phyloP scores from a whole-genome alignment of 2,797 vertebrate species.

The Anableps anableps region DNA sequence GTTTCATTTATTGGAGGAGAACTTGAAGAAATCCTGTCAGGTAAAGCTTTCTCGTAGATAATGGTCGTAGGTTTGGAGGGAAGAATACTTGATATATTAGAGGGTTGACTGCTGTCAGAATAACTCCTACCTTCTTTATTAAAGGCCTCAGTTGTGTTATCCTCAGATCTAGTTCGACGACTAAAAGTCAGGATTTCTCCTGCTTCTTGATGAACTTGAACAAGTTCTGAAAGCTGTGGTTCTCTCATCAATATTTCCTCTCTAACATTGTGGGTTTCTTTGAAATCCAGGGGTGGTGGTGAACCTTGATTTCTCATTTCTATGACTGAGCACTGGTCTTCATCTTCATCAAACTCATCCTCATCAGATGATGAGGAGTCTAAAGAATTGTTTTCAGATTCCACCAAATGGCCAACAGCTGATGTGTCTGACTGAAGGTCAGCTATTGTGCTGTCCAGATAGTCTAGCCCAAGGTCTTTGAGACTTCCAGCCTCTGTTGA shows the following conservation, averaged over 20 bases:
- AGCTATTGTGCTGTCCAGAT: conserved; percentile 77
- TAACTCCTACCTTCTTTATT: conserved; percentile 59
- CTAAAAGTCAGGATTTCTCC: conserved; percentile 44
- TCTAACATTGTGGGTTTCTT: conserved; percentile 55
- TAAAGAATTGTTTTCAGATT: conserved; percentile 82
- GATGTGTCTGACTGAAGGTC: conserved; percentile 82
- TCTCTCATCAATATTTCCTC: conserved; percentile 82
- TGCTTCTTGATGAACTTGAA: conserved; percentile 32
- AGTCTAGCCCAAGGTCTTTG: conserved; percentile 72
- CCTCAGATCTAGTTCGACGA: conserved; percentile 77
- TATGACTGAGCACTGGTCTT: conserved; percentile 73
- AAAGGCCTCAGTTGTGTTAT: conserved; percentile 65
- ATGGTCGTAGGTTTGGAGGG: conserved; percentile 80
- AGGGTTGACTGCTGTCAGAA: conserved; percentile 69
- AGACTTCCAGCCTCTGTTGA: conserved; percentile 57
- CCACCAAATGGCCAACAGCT: conserved; percentile 66
- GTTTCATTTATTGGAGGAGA: conserved; percentile 39
- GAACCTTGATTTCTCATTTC: conserved; percentile 59
- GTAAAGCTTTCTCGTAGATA: conserved; percentile 64
- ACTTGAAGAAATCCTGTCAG: conserved; percentile 50
- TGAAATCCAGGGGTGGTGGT: conserved; percentile 36
- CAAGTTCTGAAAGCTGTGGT: conserved; percentile 67
- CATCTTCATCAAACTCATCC: conserved; percentile 65
- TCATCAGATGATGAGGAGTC: conserved; percentile 92
- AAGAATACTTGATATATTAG: conserved; percentile 73